phyloP scores from a whole-genome alignment of 2,113 vertebrate genomes.

The Melanocharis versteri region DNA sequence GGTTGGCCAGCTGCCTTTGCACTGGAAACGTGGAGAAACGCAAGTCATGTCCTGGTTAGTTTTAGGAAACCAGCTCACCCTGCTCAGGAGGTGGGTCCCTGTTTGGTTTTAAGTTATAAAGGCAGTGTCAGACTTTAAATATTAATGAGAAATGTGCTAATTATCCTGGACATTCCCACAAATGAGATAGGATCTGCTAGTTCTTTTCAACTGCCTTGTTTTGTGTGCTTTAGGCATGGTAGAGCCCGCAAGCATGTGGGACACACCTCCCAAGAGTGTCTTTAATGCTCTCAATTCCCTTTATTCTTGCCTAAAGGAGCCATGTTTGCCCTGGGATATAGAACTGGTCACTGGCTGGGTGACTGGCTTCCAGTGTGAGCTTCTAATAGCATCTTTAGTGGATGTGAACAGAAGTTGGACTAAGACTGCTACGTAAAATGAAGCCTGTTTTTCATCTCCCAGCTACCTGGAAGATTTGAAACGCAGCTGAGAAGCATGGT shows the following conservation, averaged over 20 bases:
- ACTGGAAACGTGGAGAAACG: not conserved
- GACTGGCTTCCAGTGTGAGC: not conserved
- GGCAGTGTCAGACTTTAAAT: not conserved
- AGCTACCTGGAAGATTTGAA: not conserved
- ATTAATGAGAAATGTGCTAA: not conserved
- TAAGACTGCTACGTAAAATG: not conserved
- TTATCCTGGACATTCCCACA: not conserved
- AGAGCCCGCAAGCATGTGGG: not conserved
- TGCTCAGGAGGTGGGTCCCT: not conserved
- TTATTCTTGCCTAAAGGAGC: constrained; percentile 5
- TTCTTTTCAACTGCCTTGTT: not conserved
- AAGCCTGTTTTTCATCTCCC: not conserved
- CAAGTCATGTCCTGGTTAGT: not conserved
- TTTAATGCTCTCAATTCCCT: not conserved
- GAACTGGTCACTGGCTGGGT: not conserved
- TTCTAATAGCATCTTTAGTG: not conserved
- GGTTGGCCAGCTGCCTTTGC: not conserved
- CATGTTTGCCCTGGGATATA: not conserved
- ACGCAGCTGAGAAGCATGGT: not conserved
- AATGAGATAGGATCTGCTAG: not conserved
- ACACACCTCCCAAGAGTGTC: not conserved
- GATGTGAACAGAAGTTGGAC: not conserved
- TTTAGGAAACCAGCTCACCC: not conserved
- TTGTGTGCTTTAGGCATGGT: not conserved
- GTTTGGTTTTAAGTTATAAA: not conserved